Conservation (phyloP, 2,888 invertebrate genomes). For the Xestia ashworthii region DNA sequence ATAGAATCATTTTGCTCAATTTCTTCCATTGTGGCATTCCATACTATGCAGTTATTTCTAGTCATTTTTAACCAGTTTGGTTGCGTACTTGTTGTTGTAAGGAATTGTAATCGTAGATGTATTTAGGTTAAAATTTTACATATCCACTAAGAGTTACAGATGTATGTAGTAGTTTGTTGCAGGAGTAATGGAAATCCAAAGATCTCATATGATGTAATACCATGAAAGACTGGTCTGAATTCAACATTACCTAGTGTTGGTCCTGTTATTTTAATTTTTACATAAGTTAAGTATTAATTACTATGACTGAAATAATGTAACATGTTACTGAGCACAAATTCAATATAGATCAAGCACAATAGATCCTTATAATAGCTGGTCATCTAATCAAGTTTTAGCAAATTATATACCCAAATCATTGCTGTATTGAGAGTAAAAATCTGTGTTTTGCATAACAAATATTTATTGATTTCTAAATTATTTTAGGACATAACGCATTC, state of each 20-base stretch:
- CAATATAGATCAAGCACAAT: constrained; percentile 51
- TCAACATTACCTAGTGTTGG: constrained; percentile 7
- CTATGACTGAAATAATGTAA: constrained; percentile 49
- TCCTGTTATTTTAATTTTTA: constrained; percentile 21
- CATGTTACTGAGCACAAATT: constrained; percentile 49
- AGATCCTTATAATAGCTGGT: constrained; percentile 13
- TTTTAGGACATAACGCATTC: constrained; percentile 52
- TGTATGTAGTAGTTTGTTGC: constrained; percentile 38
- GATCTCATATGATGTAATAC: constrained; percentile 48
- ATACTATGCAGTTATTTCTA: constrained; percentile 68
- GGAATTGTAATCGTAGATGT: constrained; percentile 61
- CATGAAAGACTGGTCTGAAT: constrained; percentile 24
- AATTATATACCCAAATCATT: constrained; percentile 15
- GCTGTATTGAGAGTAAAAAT: constrained; percentile 49
- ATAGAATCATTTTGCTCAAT: constrained; percentile 73
- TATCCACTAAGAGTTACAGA: constrained; percentile 54
- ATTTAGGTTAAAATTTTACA: constrained; percentile 58
- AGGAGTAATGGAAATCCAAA: constrained; percentile 29
- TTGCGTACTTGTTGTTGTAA: constrained; percentile 61
- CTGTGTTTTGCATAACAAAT: constrained; percentile 53
- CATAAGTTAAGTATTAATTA: constrained; percentile 10
- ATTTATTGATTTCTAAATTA: constrained; percentile 65
- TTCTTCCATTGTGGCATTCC: constrained; percentile 70
- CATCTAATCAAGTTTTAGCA: constrained; percentile 14
- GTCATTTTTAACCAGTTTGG: constrained; percentile 61